phyloP scores from a whole-genome alignment of 37 sponge, comb jelly and placozoan genomes.

The Aplysina aerophoba region DNA sequence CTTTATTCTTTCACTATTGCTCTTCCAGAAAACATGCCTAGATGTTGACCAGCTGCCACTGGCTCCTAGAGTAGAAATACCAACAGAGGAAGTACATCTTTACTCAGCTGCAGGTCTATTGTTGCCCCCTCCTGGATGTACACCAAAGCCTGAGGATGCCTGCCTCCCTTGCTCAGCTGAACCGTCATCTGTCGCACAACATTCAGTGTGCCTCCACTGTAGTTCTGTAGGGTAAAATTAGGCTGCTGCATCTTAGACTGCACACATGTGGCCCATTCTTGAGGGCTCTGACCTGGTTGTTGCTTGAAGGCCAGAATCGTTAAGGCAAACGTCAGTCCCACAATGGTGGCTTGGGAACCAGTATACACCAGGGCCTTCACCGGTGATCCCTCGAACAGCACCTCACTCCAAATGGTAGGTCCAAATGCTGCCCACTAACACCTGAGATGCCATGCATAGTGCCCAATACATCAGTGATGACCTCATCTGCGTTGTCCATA shows the following conservation, averaged over 20 bases:
- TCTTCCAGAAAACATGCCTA: no score
- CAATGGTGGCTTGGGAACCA: slow-evolving; percentile 48
- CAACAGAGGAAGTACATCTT: no score
- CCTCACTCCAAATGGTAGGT: slow-evolving; percentile 27
- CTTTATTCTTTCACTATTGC: no score
- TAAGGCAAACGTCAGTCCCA: slow-evolving; percentile 21
- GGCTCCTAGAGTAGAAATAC: no score
- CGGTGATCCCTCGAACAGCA: slow-evolving; percentile 34
- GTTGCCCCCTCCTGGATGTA: no score
- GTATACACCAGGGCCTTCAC: slow-evolving; percentile 56
- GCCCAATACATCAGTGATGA: background rate
- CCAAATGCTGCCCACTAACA: background rate
- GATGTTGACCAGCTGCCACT: no score
- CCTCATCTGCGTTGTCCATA: background rate
- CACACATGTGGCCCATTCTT: background rate
- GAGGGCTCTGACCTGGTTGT: background rate
- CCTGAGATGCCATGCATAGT: slow-evolving; percentile 1
- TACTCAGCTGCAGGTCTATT: no score
- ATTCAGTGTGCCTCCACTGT: slow-evolving; percentile 33
- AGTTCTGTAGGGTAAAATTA: background rate
- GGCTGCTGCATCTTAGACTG: background rate
- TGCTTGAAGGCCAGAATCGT: background rate
- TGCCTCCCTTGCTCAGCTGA: background rate
- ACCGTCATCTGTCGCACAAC: slow-evolving; percentile 19
- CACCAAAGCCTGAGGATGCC: no score